Conservation (phyloP, 2,113 vertebrate genomes). For the Aramus guarauna region DNA sequence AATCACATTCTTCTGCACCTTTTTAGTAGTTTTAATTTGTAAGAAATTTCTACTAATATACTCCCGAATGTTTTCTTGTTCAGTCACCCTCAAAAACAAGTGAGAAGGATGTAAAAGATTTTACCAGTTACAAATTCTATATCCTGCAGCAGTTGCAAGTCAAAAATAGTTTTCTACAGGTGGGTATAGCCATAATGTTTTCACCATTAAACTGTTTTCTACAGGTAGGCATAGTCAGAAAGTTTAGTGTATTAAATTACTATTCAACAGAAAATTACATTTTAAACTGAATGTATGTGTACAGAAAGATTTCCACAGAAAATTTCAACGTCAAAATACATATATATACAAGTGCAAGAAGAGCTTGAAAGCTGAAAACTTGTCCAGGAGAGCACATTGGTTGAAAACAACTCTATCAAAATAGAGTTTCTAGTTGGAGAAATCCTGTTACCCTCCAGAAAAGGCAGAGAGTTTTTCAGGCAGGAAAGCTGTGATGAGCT, state of each 20-base stretch:
- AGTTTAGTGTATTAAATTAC: background rate
- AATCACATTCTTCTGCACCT: background rate
- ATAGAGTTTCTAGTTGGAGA: background rate
- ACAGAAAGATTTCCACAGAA: background rate
- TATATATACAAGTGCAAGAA: background rate
- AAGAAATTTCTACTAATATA: background rate
- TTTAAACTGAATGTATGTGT: background rate
- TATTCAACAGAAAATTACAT: background rate
- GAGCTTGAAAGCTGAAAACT: background rate
- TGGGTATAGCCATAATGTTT: background rate
- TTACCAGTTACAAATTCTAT: background rate
- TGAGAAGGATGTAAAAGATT: background rate
- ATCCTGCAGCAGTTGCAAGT: background rate
- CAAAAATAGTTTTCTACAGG: background rate
- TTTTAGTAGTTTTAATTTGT: background rate
- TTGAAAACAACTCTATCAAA: background rate
- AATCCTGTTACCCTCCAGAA: background rate
- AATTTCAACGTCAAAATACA: background rate
- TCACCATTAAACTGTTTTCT: background rate
- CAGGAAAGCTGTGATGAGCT: background rate
- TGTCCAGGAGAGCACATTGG: background rate
- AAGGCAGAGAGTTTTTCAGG: background rate
- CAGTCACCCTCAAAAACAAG: background rate
- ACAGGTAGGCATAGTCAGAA: background rate
- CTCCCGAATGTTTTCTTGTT: background rate